Percentiles rank a stretch among this genome's conserved stretches.
These are phyloP conservation scores for Caenorhabditis imperialis DNA, from an alignment of 2,888 invertebrate species.

Conservation along the genomic window DNA sequence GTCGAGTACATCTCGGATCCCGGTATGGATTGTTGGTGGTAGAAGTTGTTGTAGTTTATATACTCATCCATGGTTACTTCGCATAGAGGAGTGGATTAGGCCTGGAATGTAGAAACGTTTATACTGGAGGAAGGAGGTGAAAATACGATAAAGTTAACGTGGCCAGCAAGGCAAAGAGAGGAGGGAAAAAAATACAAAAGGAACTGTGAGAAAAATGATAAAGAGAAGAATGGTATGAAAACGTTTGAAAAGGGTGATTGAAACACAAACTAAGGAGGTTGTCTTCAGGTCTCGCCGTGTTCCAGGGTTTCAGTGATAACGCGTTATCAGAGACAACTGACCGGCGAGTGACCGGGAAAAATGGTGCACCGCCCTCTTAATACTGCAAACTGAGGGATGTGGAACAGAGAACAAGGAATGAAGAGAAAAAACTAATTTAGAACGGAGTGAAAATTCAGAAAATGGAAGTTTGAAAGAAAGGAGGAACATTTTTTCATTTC, in stretches of 20 bases:
- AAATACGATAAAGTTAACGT: background rate
- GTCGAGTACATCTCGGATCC: constrained; percentile 41
- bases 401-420: background rate
- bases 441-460: background rate
- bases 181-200: constrained; percentile 1
- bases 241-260: background rate
- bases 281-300: constrained; percentile 18
- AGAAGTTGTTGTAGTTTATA: constrained; percentile 53
- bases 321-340: constrained; percentile 20
- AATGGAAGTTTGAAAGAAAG: no score
- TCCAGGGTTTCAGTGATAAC: constrained; percentile 42
- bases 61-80: constrained; percentile 53
- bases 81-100: constrained; percentile 50
- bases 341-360: constrained; percentile 3
- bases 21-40: constrained; percentile 40
- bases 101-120: constrained; percentile 5
- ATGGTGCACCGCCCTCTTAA: no score
- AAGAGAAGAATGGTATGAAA: constrained; percentile 1
- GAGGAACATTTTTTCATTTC: no score
- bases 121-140: constrained; percentile 3
- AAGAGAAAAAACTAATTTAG: background rate
- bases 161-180: constrained; percentile 6
- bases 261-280: constrained; percentile 2
- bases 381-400: background rate
- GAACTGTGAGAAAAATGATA: constrained; percentile 3